These are phyloP conservation scores for Notospermus geniculatus DNA, from an alignment of 1,140 invertebrate genomes.

Conservation along the genomic window DNA sequence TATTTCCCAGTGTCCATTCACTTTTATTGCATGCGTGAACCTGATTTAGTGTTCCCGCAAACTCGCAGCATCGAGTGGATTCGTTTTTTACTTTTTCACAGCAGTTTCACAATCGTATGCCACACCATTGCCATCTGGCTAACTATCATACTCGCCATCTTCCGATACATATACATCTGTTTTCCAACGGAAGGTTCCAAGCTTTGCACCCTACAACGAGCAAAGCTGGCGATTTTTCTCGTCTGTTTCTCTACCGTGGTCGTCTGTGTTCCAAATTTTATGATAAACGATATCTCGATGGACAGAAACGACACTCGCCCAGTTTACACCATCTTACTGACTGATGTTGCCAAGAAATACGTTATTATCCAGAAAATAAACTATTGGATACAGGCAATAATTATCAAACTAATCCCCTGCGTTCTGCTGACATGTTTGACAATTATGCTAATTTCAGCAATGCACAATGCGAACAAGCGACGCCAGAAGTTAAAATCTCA, in stretches of 20 bases:
- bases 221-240: constrained; percentile 69
- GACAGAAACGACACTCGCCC: too few relatives aligned
- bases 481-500: constrained; percentile 44
- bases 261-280: constrained; percentile 76
- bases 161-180: constrained; percentile 85
- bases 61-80: constrained; percentile 40
- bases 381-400: constrained; percentile 45
- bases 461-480: constrained; percentile 52
- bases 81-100: constrained; percentile 44
- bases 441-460: constrained; percentile 53
- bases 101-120: constrained; percentile 74
- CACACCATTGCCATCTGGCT: constrained; percentile 94
- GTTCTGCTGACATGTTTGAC: constrained; percentile 57
- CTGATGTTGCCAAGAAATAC: constrained; percentile 28
- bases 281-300: constrained; percentile 53
- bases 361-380: constrained; percentile 32
- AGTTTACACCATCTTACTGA: constrained; percentile 21
- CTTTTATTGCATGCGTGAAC: constrained; percentile 48
- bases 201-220: constrained; percentile 74
- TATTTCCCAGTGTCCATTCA: constrained; percentile 82
- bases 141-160: constrained; percentile 87
- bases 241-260: constrained; percentile 73
- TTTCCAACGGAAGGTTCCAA: constrained; percentile 68
- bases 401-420: constrained; percentile 57
- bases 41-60: constrained; percentile 19